Conservation (phyloP, 2,888 invertebrate genomes). For the Drosophila fungiperda region DNA sequence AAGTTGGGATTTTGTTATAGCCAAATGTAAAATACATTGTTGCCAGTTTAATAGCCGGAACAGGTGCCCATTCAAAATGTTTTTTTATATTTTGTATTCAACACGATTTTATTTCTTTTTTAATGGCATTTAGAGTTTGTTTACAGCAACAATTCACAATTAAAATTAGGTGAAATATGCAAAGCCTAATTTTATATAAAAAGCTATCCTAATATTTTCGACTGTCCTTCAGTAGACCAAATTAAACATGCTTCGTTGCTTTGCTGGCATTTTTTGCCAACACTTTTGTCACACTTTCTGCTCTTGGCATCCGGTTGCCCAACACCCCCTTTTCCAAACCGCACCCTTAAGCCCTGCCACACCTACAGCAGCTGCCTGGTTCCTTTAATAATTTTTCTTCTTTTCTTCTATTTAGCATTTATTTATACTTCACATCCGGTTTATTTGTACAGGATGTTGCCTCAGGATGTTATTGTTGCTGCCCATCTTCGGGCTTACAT, state of each 20-base stretch:
- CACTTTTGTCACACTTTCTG: conserved; percentile 44
- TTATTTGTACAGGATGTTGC: conserved; percentile 69
- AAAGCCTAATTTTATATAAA: not conserved
- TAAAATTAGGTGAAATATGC: not conserved
- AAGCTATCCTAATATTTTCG: not conserved
- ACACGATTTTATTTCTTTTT: not conserved
- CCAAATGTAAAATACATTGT: not conserved
- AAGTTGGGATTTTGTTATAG: not conserved
- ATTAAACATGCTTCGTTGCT: conserved; percentile 47
- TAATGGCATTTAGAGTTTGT: not conserved
- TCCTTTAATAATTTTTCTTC: conserved; percentile 51
- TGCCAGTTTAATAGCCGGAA: not conserved
- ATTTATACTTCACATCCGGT: conserved; percentile 69
- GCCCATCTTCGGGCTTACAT: conserved; percentile 19
- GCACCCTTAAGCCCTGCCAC: not conserved
- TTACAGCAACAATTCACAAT: not conserved
- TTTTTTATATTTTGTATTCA: not conserved
- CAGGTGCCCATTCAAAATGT: not conserved
- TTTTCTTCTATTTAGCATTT: conserved; percentile 62
- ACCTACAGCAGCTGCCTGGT: conserved; percentile 5
- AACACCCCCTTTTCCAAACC: not conserved
- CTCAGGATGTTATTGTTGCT: conserved; percentile 33
- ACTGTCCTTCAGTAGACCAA: conserved; percentile 22
- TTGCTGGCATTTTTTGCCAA: conserved; percentile 30
- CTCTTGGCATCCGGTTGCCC: conserved; percentile 45